Evolutionary conservation across 2,113 vertebrate genomes (phyloP).

Genomic region (Dipodomys stephensi): DNA sequence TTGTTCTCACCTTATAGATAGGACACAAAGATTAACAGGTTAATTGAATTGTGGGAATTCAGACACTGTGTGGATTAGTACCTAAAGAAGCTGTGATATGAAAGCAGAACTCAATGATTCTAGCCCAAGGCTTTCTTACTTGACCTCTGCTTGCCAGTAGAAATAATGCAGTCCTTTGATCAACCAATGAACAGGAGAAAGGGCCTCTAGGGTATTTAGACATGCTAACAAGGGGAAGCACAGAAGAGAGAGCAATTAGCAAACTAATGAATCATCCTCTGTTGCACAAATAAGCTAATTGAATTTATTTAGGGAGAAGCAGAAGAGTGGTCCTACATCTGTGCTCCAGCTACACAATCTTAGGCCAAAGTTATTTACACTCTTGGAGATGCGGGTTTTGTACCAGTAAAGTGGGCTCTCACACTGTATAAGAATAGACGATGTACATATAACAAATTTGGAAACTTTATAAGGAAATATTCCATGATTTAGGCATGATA

Average conservation of each 20-base stretch:
- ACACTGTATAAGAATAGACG: neutral
- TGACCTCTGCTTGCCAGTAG: neutral
- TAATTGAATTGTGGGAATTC: neutral
- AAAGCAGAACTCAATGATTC: neutral
- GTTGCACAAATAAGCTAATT: conserved; percentile 67
- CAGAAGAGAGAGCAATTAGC: conserved; percentile 51
- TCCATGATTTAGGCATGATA: neutral
- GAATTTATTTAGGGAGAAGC: conserved; percentile 60
- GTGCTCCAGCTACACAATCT: neutral
- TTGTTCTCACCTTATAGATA: neutral
- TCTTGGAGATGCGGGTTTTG: neutral
- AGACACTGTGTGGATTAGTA: neutral
- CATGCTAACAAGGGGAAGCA: neutral
- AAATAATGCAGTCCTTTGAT: conserved; percentile 20
- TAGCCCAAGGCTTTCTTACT: neutral
- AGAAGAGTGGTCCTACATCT: neutral
- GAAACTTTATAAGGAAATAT: neutral
- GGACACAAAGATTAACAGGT: neutral
- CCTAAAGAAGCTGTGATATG: neutral
- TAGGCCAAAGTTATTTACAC: neutral
- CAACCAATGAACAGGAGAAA: conserved; percentile 22
- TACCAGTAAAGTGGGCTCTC: neutral
- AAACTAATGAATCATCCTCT: conserved; percentile 61
- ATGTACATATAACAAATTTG: neutral
- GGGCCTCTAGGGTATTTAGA: neutral